Percentiles rank a stretch among this genome's conserved stretches.
phyloP scores from a whole-genome alignment of 1,140 invertebrate species.

The Nebria ingens region DNA sequence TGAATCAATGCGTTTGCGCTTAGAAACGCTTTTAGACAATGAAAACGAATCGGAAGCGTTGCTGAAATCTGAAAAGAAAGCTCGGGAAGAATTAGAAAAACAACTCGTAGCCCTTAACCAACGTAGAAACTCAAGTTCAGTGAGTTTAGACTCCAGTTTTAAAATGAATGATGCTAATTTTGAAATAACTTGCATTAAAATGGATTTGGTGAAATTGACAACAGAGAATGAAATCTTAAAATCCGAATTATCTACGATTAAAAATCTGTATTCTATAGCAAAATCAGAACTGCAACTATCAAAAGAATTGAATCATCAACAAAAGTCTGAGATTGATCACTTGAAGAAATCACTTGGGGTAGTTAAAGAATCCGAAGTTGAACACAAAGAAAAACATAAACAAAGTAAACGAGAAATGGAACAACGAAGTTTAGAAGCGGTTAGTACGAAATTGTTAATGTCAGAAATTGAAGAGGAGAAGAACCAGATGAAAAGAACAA shows the following conservation, averaged over 20 bases:
- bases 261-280: slow-evolving; percentile 17
- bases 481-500: slow-evolving; percentile 21
- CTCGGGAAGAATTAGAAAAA: slow-evolving; percentile 41
- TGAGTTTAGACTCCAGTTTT: neutral
- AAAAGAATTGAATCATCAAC: slow-evolving; percentile 43
- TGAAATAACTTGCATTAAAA: neutral
- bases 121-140: slow-evolving; percentile 7
- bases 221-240: slow-evolving; percentile 34
- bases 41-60: slow-evolving; percentile 49
- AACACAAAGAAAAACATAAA: slow-evolving; percentile 28
- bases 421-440: slow-evolving; percentile 34
- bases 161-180: neutral
- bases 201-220: neutral
- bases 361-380: slow-evolving; percentile 29
- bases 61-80: slow-evolving; percentile 41
- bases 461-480: slow-evolving; percentile 30
- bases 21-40: slow-evolving; percentile 49
- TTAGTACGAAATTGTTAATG: slow-evolving; percentile 31
- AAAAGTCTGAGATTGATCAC: slow-evolving; percentile 41
- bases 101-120: slow-evolving; percentile 19
- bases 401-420: slow-evolving; percentile 39
- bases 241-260: slow-evolving; percentile 18
- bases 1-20: slow-evolving; percentile 45
- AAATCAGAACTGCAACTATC: slow-evolving; percentile 36
- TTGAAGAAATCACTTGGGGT: slow-evolving; percentile 36